phyloP scores from a whole-genome alignment of 2,113 vertebrate genomes.

The Solea solea region DNA sequence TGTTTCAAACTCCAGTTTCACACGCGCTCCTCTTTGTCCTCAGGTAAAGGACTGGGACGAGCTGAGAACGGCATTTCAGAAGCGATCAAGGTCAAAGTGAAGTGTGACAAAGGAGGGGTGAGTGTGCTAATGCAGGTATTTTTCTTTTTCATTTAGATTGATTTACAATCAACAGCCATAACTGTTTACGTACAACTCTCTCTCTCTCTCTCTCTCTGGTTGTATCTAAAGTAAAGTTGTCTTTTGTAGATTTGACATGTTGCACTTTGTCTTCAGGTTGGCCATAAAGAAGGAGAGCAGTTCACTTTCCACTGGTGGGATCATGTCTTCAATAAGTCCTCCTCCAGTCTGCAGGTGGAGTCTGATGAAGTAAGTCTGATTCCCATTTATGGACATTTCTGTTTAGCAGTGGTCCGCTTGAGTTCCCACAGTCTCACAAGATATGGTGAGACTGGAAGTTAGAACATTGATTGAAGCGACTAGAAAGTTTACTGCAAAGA shows the following conservation, averaged over 20 bases:
- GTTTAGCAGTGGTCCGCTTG: too few relatives aligned
- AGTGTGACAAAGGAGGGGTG: constrained; percentile 90
- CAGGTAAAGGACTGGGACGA: constrained; percentile 91
- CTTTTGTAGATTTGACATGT: background rate
- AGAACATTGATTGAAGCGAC: too few relatives aligned
- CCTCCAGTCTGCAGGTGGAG: constrained; percentile 87
- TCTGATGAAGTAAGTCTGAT: constrained; percentile 76
- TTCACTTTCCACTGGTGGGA: constrained; percentile 98
- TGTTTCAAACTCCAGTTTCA: background rate
- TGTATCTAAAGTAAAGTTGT: background rate
- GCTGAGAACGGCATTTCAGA: constrained; percentile 87
- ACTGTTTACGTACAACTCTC: background rate
- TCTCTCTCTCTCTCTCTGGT: background rate
- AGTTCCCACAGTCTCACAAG: too few relatives aligned
- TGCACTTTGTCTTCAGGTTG: constrained; percentile 80
- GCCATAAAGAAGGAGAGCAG: constrained; percentile 88
- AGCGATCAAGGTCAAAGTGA: constrained; percentile 90
- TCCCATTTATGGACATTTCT: background rate
- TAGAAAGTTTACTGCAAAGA: too few relatives aligned
- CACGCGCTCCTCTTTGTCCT: background rate
- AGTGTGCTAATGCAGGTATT: constrained; percentile 49
- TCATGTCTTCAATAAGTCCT: constrained; percentile 92
- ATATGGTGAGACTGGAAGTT: too few relatives aligned
- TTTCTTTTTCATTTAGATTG: background rate
- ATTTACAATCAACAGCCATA: background rate